Percentiles rank a stretch among this genome's conserved stretches.
Conservation (phyloP, 1,140 invertebrate species). For the Cotesia vestalis region DNA sequence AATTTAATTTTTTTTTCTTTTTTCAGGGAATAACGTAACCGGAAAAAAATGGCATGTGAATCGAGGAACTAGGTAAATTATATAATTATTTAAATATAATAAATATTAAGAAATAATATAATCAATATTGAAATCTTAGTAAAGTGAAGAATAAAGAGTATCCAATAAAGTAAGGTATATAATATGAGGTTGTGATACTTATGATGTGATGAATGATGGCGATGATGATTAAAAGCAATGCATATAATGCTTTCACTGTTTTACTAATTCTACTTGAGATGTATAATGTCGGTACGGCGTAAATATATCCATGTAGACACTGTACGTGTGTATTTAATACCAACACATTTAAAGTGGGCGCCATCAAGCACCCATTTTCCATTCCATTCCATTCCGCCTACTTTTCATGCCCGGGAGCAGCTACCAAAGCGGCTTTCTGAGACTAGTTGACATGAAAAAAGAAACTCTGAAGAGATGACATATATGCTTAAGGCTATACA, state of each 20-base stretch:
- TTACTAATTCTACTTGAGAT: too few relatives aligned
- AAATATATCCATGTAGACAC: too few relatives aligned
- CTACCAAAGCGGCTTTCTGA: constrained; percentile 22
- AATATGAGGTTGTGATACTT: too few relatives aligned
- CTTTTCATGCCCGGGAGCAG: constrained; percentile 12
- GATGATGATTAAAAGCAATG: too few relatives aligned
- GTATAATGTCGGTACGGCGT: too few relatives aligned
- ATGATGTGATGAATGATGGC: too few relatives aligned
- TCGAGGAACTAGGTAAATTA: constrained; percentile 35
- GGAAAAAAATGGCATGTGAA: constrained; percentile 29
- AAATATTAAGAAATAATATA: not conserved
- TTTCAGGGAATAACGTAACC: constrained; percentile 20
- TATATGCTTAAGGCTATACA: constrained; percentile 12
- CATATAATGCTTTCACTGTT: too few relatives aligned
- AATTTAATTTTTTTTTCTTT: not conserved
- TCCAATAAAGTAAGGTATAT: too few relatives aligned
- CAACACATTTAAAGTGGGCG: constrained; percentile 4
- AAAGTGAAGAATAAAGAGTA: too few relatives aligned
- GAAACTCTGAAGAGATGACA: constrained; percentile 4
- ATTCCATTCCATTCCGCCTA: not conserved
- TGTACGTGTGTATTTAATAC: not conserved
- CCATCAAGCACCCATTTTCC: constrained; percentile 11
- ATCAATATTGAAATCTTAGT: not conserved
- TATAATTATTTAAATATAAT: not conserved
- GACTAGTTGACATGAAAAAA: constrained; percentile 28